phyloP scores from a whole-genome alignment of 1,140 invertebrate species.

The Pachyrhynchus sulphureomaculatus region DNA sequence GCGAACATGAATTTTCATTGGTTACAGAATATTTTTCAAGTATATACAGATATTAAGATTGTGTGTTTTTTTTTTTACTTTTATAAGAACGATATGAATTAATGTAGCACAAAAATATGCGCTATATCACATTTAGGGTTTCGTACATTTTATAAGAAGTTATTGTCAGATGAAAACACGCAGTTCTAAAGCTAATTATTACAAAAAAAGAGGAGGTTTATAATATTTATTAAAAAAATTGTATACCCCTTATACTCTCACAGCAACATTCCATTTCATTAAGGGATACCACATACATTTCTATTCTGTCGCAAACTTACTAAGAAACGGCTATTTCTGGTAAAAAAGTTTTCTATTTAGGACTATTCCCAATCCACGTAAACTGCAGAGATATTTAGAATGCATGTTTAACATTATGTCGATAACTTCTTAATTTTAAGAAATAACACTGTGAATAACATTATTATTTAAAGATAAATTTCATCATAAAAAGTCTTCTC shows the following conservation, averaged over 20 bases:
- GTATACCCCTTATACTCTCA: too few species aligned
- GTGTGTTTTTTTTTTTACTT: constrained; percentile 11
- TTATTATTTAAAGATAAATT: neutral
- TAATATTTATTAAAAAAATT: too few species aligned
- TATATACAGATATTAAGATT: constrained; percentile 8
- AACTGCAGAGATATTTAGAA: too few species aligned
- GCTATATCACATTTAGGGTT: constrained; percentile 38
- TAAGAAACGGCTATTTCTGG: too few species aligned
- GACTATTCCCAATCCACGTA: too few species aligned
- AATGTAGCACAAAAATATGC: constrained; percentile 34
- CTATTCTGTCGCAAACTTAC: too few species aligned
- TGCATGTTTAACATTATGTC: too few species aligned
- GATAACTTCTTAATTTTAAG: neutral
- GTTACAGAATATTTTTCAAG: constrained; percentile 32
- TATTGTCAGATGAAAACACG: neutral
- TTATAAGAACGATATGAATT: constrained; percentile 37
- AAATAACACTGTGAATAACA: neutral
- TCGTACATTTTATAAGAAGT: constrained; percentile 26
- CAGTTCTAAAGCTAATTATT: neutral
- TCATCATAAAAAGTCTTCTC: constrained; percentile 6
- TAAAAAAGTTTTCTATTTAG: too few species aligned
- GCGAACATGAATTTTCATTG: constrained; percentile 1
- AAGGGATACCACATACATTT: too few species aligned
- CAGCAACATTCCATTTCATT: too few species aligned
- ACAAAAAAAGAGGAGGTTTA: too few species aligned